Percentiles rank a stretch among this genome's conserved stretches.
Conservation (phyloP, 2,888 invertebrate species). For the Eristalis pertinax region DNA sequence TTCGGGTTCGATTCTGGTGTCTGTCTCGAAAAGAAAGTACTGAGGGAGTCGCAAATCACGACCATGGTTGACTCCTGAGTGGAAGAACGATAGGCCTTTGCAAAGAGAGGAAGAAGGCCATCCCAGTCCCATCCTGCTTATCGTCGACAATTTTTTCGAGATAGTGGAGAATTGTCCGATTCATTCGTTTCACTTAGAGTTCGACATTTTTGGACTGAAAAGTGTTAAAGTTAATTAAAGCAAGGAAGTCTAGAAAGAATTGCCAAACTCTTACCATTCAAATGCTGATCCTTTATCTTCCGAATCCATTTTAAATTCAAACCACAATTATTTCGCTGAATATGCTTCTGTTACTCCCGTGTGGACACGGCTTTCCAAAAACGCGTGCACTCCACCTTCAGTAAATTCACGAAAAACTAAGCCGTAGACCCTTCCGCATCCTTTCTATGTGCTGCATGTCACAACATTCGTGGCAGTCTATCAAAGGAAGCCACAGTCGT, state of each 20-base stretch:
- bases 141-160: constrained; percentile 62
- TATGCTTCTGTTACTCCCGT: too few species aligned
- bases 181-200: constrained; percentile 74
- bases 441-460: neutral
- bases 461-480: neutral
- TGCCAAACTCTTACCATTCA: too few species aligned
- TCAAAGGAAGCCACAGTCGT: neutral
- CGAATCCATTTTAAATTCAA: too few species aligned
- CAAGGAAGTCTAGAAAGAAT: too few species aligned
- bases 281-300: too few species aligned
- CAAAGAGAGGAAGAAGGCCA: constrained; percentile 41
- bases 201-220: too few species aligned
- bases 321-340: too few species aligned
- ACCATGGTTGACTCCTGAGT: constrained; percentile 25
- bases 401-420: neutral
- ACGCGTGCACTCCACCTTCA: too few species aligned
- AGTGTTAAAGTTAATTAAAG: too few species aligned
- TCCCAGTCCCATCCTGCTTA: constrained; percentile 66
- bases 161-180: constrained; percentile 72
- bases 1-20: neutral
- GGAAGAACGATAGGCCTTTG: constrained; percentile 30
- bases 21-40: constrained; percentile 73
- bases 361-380: too few species aligned
- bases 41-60: constrained; percentile 66
- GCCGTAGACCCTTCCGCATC: neutral